These are phyloP conservation scores for Heliopora coerulea DNA, from an alignment of 92 coral and sea anemone species.

Conservation along the genomic window DNA sequence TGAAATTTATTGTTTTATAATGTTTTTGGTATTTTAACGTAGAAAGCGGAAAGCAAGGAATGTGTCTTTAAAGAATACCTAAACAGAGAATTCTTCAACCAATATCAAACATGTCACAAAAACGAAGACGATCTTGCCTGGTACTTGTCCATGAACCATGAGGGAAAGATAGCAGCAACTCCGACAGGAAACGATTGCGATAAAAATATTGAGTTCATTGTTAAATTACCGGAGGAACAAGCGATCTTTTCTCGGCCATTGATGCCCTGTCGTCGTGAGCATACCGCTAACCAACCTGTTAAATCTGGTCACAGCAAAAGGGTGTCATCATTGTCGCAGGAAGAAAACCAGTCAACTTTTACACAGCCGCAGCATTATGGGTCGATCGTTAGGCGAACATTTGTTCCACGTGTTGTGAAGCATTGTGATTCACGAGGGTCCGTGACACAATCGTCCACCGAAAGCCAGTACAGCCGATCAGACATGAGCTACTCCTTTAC, in stretches of 20 bases:
- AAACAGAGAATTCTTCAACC: conserved; percentile 77
- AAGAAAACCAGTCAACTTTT: conserved; percentile 2
- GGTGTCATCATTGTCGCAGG: neutral
- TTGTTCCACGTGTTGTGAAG: conserved; percentile 11
- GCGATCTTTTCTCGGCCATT: conserved; percentile 9
- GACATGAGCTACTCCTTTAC: conserved; percentile 38
- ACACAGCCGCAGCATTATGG: neutral
- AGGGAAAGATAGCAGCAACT: conserved; percentile 70
- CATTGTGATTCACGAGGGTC: conserved; percentile 14
- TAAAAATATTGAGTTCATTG: conserved; percentile 82
- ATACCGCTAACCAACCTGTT: neutral
- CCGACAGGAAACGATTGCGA: conserved; percentile 72
- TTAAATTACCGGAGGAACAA: conserved; percentile 60
- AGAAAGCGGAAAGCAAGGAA: conserved; percentile 88
- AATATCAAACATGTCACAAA: conserved; percentile 86
- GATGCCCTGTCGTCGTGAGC: neutral
- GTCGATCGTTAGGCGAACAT: conserved; percentile 17
- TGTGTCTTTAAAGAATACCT: conserved; percentile 91
- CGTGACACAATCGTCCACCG: conserved; percentile 22
- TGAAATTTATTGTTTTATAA: neutral
- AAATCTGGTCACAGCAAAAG: neutral
- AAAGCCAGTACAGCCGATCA: conserved; percentile 27
- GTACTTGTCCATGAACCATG: conserved; percentile 73
- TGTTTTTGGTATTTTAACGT: neutral
- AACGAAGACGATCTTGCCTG: conserved; percentile 81